Evolutionary conservation across 2,797 vertebrate species (phyloP).

Genomic region (Huso huso): DNA sequence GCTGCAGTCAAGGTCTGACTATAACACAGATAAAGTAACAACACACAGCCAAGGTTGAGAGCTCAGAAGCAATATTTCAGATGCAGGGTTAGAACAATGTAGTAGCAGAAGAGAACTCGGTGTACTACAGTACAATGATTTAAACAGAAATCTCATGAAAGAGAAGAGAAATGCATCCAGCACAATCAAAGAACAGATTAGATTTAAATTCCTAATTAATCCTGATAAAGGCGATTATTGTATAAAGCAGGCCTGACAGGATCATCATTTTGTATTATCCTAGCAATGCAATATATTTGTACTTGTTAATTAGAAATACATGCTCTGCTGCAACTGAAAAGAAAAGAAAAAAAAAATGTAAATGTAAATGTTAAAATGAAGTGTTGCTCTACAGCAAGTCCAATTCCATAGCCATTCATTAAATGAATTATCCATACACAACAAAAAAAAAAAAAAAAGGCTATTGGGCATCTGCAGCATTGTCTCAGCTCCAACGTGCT

Average conservation of each 20-base stretch:
- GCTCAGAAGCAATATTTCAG: neutral
- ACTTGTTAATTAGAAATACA: constrained; percentile 9
- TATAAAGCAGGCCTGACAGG: constrained; percentile 19
- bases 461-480: neutral
- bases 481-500: neutral
- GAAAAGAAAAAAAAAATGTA: neutral
- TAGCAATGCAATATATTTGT: neutral
- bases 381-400: neutral
- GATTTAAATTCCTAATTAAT: too few species aligned
- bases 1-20: neutral
- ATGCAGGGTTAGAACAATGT: too few species aligned
- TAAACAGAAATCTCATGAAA: neutral
- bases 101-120: neutral
- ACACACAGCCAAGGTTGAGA: neutral
- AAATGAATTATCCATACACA: too few species aligned
- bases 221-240: constrained; percentile 5
- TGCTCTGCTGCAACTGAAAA: neutral
- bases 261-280: constrained; percentile 14
- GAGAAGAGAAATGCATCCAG: too few species aligned
- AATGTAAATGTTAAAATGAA: neutral
- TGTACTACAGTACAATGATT: neutral
- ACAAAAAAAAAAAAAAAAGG: too few species aligned
- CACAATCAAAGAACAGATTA: too few species aligned
- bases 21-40: constrained; percentile 12
- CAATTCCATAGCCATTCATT: neutral